Evolutionary conservation across 1,140 invertebrate genomes (phyloP).

Genomic region (Eriosoma lanigerum): DNA sequence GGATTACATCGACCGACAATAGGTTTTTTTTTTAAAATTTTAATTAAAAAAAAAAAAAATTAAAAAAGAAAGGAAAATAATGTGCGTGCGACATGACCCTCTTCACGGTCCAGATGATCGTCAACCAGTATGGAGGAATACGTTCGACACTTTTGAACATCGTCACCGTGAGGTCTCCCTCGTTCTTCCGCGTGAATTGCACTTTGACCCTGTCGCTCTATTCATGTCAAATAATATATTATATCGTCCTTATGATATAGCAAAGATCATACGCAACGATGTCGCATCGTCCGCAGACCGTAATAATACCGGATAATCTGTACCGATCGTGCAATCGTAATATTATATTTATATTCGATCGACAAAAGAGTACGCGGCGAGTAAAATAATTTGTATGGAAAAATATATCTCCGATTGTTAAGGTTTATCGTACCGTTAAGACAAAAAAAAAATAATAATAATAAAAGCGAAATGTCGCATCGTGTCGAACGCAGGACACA

Average conservation of each 20-base stretch:
- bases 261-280: background rate
- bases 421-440: constrained; percentile 45
- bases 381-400: too few relatives aligned
- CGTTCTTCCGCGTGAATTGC: constrained; percentile 32
- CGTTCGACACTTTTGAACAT: background rate
- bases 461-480: background rate
- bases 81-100: background rate
- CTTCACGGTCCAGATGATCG: constrained; percentile 2
- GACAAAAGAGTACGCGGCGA: background rate
- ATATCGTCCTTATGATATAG: background rate
- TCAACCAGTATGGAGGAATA: background rate
- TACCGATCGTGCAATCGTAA: background rate
- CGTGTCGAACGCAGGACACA: background rate
- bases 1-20: background rate
- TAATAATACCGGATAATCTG: constrained; percentile 43
- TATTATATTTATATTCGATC: background rate
- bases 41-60: background rate
- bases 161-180: too few relatives aligned
- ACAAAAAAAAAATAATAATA: constrained; percentile 12
- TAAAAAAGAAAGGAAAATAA: background rate
- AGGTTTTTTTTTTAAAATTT: background rate
- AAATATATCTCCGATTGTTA: constrained; percentile 33
- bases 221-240: background rate
- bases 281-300: constrained; percentile 40
- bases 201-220: background rate